phyloP scores from a whole-genome alignment of 2,888 invertebrate species.

The Operophtera brumata region DNA sequence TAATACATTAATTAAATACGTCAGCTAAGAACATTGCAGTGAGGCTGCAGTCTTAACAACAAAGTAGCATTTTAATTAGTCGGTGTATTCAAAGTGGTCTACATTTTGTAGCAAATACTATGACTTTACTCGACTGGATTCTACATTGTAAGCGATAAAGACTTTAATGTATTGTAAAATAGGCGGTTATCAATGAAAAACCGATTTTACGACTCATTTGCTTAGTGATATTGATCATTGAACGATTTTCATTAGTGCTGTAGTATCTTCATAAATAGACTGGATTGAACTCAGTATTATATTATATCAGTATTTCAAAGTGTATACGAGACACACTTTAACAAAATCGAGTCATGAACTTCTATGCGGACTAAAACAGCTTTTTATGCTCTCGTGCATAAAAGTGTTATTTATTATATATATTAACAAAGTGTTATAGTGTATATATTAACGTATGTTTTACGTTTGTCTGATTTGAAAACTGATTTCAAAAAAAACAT shows the following conservation, averaged over 20 bases:
- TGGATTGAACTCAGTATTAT: too few relatives aligned
- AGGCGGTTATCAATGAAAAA: neutral
- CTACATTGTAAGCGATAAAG: conserved; percentile 22
- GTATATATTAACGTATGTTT: too few relatives aligned
- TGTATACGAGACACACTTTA: too few relatives aligned
- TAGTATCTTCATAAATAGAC: neutral
- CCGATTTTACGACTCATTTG: neutral
- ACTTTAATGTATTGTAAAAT: conserved; percentile 1
- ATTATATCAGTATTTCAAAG: too few relatives aligned
- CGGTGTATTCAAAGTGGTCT: conserved; percentile 52
- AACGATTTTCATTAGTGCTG: neutral
- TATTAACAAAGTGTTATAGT: too few relatives aligned
- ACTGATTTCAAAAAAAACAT: too few relatives aligned
- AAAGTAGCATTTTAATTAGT: conserved; percentile 63
- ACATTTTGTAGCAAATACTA: conserved; percentile 36
- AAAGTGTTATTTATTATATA: too few relatives aligned
- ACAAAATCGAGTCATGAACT: too few relatives aligned
- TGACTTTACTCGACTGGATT: conserved; percentile 29
- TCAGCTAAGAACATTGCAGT: conserved; percentile 43
- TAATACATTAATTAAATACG: conserved; percentile 42
- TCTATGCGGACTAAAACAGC: too few relatives aligned
- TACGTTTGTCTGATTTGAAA: too few relatives aligned
- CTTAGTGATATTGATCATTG: neutral
- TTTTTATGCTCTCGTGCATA: too few relatives aligned
- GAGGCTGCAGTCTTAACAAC: conserved; percentile 49